Percentiles rank a stretch among this genome's conserved stretches.
Evolutionary conservation across 2,797 vertebrate genomes (phyloP).

Genomic region (Tragopan temminckii): DNA sequence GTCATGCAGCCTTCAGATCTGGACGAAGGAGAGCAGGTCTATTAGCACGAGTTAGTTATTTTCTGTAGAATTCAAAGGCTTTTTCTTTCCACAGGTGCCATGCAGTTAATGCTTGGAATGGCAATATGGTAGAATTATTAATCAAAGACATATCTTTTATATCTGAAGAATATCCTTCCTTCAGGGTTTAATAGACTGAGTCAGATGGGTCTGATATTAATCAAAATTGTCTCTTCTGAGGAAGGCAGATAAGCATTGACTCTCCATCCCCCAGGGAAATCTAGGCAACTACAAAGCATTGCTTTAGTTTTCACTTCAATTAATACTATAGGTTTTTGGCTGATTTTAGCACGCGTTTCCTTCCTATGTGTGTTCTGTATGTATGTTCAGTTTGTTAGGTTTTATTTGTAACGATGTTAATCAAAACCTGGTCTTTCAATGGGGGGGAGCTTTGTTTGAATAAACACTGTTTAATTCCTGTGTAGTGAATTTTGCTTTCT

Average conservation of each 20-base stretch:
- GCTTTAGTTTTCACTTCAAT: constrained; percentile 82
- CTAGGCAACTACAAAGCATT: constrained; percentile 83
- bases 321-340: constrained; percentile 72
- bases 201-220: constrained; percentile 87
- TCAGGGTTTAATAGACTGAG: constrained; percentile 85
- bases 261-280: constrained; percentile 82
- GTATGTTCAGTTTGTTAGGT: constrained; percentile 59
- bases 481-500: constrained; percentile 79
- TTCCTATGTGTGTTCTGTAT: constrained; percentile 62
- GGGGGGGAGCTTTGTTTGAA: constrained; percentile 75
- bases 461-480: constrained; percentile 80
- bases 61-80: constrained; percentile 73
- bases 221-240: constrained; percentile 88
- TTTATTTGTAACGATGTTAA: constrained; percentile 67
- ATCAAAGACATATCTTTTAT: constrained; percentile 85
- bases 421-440: constrained; percentile 60
- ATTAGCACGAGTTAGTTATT: constrained; percentile 34
- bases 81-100: constrained; percentile 70
- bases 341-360: constrained; percentile 32
- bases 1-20: not conserved
- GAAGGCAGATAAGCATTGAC: constrained; percentile 84
- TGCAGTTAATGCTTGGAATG: constrained; percentile 79
- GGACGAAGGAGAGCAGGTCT: constrained; percentile 16
- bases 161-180: constrained; percentile 86
- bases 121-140: constrained; percentile 85